Evolutionary conservation across 2,888 invertebrate genomes (phyloP), one percentile per base, ranked within the genome.

Genomic region (Alloscopus bannaensis): DNA sequence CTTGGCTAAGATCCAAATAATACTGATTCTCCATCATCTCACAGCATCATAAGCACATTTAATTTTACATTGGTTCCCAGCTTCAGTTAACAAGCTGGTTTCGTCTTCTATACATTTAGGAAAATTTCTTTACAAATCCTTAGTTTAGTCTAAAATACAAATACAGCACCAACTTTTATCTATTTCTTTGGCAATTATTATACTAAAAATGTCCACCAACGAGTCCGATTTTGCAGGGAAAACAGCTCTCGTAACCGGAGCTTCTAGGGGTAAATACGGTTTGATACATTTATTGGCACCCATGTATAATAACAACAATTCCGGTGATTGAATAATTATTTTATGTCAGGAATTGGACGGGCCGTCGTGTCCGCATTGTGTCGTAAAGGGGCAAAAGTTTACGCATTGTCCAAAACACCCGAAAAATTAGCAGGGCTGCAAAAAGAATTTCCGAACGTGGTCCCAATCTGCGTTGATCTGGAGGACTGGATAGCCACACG

Each of bases 401-500:
- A 88, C 57, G 89, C 88, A 1, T 59, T 89, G 0, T 87, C 88
- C 31, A 86, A 87, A 57, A 88, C 87, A 3, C 83, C 87, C 55
- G 84, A 86, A 31, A 86, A 88, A 60, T 84, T 89, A 26, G 86
- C 87, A 28, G 76, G 84, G 18, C 81, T 89, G 16, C 87, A 87
- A 76, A 29, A 75, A 40, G 87, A 87, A 55, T 72, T 55, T 13
- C 83, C 84, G 6, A 69, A 59, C 26, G 82, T 88, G 45, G 81
- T 84, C 60, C 86, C 85, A 3, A 81, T 90, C 8, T 86, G 85
- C 47, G 87, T 88, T 40, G 90, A 90, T 84, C 81, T 90, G 22
- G 66, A 83, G 4, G 87, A 90, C 81, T 90, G 90, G 90, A 87
- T 87, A 1, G 87, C 84, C 24, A 88, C 89, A 0, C 84, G 87